A percentile compares a stretch with the other conserved stretches of the same genome.
phyloP scores from a whole-genome alignment of 2,797 vertebrate species.

The Lepilemur ruficaudatus region DNA sequence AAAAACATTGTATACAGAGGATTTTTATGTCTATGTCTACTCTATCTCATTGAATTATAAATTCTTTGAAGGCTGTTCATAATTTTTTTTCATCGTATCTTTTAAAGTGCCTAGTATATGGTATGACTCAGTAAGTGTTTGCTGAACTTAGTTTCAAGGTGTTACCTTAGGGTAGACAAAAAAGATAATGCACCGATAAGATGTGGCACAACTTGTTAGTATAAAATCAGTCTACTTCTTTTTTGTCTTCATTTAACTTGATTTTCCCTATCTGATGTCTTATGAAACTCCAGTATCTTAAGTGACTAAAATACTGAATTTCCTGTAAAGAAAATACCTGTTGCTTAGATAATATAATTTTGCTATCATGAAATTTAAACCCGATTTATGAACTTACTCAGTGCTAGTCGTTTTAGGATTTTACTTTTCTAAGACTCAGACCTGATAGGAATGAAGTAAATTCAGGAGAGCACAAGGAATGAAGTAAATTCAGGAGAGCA shows the following conservation, averaged over 20 bases:
- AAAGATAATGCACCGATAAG: neutral
- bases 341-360: neutral
- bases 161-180: neutral
- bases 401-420: slow-evolving; percentile 9
- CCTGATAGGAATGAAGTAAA: neutral
- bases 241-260: slow-evolving; percentile 25
- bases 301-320: slow-evolving; percentile 18
- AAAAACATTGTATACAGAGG: neutral
- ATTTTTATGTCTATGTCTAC: neutral
- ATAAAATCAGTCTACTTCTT: neutral
- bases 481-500: neutral
- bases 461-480: neutral
- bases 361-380: slow-evolving; percentile 36
- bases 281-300: neutral
- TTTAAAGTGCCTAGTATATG: neutral
- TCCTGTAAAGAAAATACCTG: slow-evolving; percentile 19
- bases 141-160: slow-evolving; percentile 25
- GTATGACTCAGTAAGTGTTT: neutral
- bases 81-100: neutral
- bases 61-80: neutral
- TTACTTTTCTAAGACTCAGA: slow-evolving; percentile 17
- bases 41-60: neutral
- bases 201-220: neutral
- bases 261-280: slow-evolving; percentile 5
- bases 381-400: neutral